phyloP scores from a whole-genome alignment of 2,888 invertebrate species.

The Athrips mouffetella region DNA sequence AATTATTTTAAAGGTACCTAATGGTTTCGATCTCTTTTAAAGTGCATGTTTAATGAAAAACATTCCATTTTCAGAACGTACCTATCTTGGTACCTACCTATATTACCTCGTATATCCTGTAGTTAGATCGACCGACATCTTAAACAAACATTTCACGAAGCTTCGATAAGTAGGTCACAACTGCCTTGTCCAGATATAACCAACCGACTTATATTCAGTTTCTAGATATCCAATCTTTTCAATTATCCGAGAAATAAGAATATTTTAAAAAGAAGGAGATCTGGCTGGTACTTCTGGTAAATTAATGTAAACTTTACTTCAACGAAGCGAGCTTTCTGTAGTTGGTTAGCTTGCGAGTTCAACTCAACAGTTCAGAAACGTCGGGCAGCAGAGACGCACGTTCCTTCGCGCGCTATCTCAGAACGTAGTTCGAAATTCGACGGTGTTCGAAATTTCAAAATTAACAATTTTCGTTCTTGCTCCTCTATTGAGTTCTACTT shows the following conservation, averaged over 20 bases:
- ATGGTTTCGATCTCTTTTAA: too few species aligned
- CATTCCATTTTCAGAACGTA: too few species aligned
- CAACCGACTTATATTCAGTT: background rate
- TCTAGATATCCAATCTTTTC: background rate
- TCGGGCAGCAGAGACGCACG: slow-evolving; percentile 3
- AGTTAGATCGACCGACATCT: too few species aligned
- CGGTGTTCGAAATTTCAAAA: slow-evolving; percentile 4
- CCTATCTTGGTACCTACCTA: too few species aligned
- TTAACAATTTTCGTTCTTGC: background rate
- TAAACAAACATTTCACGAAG: too few species aligned
- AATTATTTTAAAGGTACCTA: too few species aligned
- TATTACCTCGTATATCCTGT: too few species aligned
- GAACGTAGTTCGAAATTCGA: slow-evolving; percentile 1
- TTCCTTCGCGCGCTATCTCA: background rate
- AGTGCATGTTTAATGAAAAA: too few species aligned
- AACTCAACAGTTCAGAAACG: background rate
- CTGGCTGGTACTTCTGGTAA: background rate
- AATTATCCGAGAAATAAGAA: background rate
- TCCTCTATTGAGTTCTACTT: background rate
- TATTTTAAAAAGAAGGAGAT: background rate
- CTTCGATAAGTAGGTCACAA: too few species aligned
- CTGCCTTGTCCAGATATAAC: too few species aligned
- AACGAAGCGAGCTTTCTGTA: background rate
- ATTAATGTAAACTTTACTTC: slow-evolving; percentile 6
- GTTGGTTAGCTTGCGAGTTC: background rate